Base-by-base conservation (phyloP, 2,113 vertebrate genomes). In the Toxotes chatareus region DNA sequence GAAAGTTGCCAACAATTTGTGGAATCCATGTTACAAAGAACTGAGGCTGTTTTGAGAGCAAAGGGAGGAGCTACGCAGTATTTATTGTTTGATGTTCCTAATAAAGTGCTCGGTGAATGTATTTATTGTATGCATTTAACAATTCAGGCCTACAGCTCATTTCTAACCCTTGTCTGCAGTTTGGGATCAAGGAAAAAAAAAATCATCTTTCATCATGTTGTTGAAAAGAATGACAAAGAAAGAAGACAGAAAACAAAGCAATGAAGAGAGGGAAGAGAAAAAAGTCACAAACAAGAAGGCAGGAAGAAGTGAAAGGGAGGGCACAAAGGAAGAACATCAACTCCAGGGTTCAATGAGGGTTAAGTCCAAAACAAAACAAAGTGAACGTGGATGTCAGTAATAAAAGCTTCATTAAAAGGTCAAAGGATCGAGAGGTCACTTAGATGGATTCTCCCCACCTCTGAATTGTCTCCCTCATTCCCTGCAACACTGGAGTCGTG, bases 351-450 rank as follows among this genome's bases (percentile, higher is more conserved):
- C 78, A 91, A 83, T 61, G 31, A 82, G 82, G 85, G 80, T 92
- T 86, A 92, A 92, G 56, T 73, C 49, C 73, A 77, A 75, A 89
- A 74, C 80, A 80, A 92, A 90, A 88, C 79, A 82, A 87, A 85
- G 80, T 86, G 68, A 88, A 88, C 27, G 67, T 82, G 71, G 83
- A 85, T 89, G 88, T 91, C 86, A 89, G 88, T 84, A 84, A 90
- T 90, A 86, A 91, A 90, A 84, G 85, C 86, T 87, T 90, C 82
- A 90, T 89, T 87, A 91, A 94, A 93, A 93, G 88, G 92, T 88
- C 87, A 92, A 55, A 81, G 84, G 88, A 89, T 88, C 31, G 49
- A 73, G 84, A 93, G 91, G 93, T 94, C 92, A 90, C 78, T 72
- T 9, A 63, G 72, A 69, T 49, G 70, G 82, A 70, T 79, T 84